Conservation (phyloP, 2,113 vertebrate species). For the Plecotus auritus region DNA sequence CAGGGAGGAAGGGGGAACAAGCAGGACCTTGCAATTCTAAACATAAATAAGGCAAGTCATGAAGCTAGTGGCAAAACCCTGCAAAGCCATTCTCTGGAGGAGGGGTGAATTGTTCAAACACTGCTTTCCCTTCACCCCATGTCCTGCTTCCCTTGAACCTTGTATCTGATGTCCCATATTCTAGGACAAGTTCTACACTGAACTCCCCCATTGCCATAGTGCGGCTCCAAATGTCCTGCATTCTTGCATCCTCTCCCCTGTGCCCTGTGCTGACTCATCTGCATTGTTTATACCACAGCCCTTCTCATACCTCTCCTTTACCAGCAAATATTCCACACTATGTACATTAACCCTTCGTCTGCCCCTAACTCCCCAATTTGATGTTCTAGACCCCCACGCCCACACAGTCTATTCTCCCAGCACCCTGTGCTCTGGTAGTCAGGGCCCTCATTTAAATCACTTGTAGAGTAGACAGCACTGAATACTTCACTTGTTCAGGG, state of each 20-base stretch:
- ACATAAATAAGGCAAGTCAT: not conserved
- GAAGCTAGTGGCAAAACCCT: not conserved
- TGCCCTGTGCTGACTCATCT: not conserved
- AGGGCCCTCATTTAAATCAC: not conserved
- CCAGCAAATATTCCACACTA: not conserved
- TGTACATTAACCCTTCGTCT: not conserved
- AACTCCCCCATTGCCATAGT: not conserved
- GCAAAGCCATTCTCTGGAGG: not conserved
- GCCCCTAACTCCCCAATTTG: not conserved
- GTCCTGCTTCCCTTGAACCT: not conserved
- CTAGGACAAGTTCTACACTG: not conserved
- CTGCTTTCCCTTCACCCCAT: not conserved
- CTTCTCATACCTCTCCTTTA: not conserved
- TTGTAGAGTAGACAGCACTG: not conserved
- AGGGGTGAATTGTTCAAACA: not conserved
- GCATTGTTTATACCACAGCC: not conserved
- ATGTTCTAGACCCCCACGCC: not conserved
- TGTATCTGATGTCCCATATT: not conserved
- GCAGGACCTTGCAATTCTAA: not conserved
- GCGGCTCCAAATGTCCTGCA: rapidly evolving
- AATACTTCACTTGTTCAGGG: not conserved
- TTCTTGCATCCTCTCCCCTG: not conserved
- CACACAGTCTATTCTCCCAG: not conserved
- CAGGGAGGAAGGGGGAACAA: not conserved
- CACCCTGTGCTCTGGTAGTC: not conserved